Evolutionary conservation across 64 coral and sea anemone genomes (phyloP).

Genomic region (Platygyra sinensis): DNA sequence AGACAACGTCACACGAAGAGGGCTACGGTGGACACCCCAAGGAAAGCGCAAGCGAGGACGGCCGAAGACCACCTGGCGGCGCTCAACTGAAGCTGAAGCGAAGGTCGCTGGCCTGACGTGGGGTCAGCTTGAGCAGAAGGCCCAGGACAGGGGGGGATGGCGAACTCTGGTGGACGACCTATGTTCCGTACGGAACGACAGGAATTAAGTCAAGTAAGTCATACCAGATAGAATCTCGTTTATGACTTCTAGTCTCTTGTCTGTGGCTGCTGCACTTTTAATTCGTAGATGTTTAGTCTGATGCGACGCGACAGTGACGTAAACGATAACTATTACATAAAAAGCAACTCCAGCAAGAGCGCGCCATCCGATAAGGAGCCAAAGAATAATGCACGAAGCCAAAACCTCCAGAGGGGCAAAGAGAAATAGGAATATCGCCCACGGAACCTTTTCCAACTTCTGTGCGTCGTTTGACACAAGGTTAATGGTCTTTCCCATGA

Average conservation of each 20-base stretch:
- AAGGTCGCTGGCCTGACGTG: too few species aligned
- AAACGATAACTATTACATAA: not conserved
- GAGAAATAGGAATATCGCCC: not conserved
- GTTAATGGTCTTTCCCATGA: conserved; percentile 33
- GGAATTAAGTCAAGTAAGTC: too few species aligned
- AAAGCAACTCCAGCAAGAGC: not conserved
- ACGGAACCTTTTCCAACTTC: not conserved
- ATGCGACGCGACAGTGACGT: not conserved
- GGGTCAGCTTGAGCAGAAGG: too few species aligned
- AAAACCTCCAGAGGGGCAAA: not conserved
- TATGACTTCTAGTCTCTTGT: conserved; percentile 28
- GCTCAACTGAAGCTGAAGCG: too few species aligned
- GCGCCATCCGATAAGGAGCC: conserved; percentile 20
- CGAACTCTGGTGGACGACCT: too few species aligned
- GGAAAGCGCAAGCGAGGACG: too few species aligned
- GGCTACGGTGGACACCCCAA: too few species aligned
- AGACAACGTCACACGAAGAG: too few species aligned
- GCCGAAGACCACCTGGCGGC: too few species aligned
- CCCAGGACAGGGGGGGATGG: too few species aligned
- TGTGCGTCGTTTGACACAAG: conserved; percentile 45
- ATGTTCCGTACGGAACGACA: too few species aligned
- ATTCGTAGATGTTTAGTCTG: not conserved
- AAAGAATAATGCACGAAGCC: not conserved
- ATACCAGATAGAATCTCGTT: conserved; percentile 35
- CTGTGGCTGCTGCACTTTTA: conserved; percentile 25